A percentile compares a stretch with the other conserved stretches of the same genome.
These are phyloP conservation scores for Drymodes brunneopygia DNA, from an alignment of 2,113 vertebrate species.

Conservation along the genomic window DNA sequence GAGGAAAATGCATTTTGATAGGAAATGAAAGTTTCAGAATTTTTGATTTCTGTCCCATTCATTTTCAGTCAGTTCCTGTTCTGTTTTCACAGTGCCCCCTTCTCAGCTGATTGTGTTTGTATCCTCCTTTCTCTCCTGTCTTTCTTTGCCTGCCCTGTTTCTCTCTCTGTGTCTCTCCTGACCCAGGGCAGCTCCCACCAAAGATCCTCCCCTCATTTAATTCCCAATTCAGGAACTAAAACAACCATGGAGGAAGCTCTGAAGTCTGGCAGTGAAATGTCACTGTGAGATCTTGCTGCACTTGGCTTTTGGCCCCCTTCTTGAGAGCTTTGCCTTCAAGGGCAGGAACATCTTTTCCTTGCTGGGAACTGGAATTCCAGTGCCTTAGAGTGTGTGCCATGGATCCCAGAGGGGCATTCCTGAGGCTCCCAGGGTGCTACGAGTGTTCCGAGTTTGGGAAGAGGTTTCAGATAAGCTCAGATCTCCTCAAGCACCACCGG, in stretches of 20 bases:
- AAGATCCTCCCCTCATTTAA: not conserved
- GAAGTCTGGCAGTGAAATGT: not conserved
- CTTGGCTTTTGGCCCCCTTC: not conserved
- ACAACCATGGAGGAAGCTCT: not conserved
- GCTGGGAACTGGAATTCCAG: not conserved
- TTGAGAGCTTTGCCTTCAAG: not conserved
- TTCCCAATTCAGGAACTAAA: not conserved
- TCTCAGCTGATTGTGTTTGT: not conserved
- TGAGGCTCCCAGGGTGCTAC: no score
- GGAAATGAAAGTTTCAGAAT: not conserved
- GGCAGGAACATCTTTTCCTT: not conserved
- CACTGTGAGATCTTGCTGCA: not conserved
- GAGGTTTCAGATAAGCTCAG: no score
- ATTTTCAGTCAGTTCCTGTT: not conserved
- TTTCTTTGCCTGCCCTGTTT: not conserved
- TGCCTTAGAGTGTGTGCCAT: not conserved
- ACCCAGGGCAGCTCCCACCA: not conserved
- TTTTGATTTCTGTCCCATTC: not conserved
- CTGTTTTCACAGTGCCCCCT: not conserved
- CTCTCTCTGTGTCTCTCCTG: not conserved
- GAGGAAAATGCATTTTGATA: not conserved
- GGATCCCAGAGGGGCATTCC: not conserved
- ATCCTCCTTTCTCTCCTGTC: not conserved
- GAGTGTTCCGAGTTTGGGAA: no score
- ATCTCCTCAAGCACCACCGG: no score